Conservation (phyloP, 2,888 invertebrate genomes). For the Pasiphila rectangulata region DNA sequence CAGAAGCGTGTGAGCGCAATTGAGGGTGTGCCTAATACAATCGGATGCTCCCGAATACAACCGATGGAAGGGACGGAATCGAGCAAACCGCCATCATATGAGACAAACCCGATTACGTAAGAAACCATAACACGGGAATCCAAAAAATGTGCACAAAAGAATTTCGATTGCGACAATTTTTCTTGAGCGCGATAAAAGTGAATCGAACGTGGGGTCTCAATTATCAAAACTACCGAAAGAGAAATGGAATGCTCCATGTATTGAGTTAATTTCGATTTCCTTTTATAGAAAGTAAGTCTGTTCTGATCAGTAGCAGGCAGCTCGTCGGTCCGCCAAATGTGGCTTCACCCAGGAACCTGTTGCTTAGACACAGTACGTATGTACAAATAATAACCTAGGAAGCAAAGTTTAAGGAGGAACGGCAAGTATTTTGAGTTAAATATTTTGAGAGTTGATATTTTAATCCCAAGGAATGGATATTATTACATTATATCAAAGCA, state of each 20-base stretch:
- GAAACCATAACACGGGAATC: slow-evolving; percentile 24
- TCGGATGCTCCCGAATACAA: slow-evolving; percentile 51
- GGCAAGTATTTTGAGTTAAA: too few species aligned
- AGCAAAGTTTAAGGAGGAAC: too few species aligned
- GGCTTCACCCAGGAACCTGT: slow-evolving; percentile 51
- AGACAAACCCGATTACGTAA: slow-evolving; percentile 29
- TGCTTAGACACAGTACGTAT: slow-evolving; percentile 24
- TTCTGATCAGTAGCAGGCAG: slow-evolving; percentile 56
- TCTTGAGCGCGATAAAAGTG: slow-evolving; percentile 56
- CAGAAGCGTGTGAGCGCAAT: slow-evolving; percentile 49
- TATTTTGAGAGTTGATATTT: neutral
- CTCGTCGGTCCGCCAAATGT: slow-evolving; percentile 45
- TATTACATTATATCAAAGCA: too few species aligned
- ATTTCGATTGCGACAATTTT: slow-evolving; percentile 50
- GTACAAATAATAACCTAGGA: slow-evolving; percentile 1
- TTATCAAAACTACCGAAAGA: slow-evolving; percentile 73
- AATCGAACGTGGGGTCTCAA: slow-evolving; percentile 58
- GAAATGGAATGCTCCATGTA: slow-evolving; percentile 74
- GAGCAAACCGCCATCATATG: slow-evolving; percentile 16
- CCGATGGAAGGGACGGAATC: slow-evolving; percentile 43
- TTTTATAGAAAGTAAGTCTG: slow-evolving; percentile 79
- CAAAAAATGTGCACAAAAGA: slow-evolving; percentile 36
- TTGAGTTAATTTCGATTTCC: slow-evolving; percentile 78
- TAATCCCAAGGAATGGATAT: too few species aligned
- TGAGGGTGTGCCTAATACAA: slow-evolving; percentile 55